Evolutionary conservation across 2,797 vertebrate genomes (phyloP), one percentile per base, ranked within the genome.

Genomic region (Garrulus glandarius): DNA sequence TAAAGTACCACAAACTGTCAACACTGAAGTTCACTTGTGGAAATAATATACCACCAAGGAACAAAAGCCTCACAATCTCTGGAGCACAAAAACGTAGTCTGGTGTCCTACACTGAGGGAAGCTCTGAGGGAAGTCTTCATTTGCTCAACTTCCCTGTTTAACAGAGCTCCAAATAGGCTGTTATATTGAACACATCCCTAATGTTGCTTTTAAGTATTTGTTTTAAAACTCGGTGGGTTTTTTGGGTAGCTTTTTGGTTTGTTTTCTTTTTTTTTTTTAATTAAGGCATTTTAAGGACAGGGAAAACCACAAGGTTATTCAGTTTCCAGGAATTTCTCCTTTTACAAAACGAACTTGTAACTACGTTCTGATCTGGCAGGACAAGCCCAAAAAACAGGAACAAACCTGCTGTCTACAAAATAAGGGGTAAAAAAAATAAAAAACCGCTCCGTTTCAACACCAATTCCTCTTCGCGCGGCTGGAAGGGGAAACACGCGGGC

Each of bases 101-200:
- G 56, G 27, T 34, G 32, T 6, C 18, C 26, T 6, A 50, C 6
- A 2, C 34, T 0, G 34, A 61, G 15, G 0, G 36, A 53, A 76
- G 19, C 9, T 2, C n/a, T 1, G 37, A 57, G 9, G 0, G 37
- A 55, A 80, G 15, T 1, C 56, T 67, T 46, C 0, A 0, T 46
- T 60, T 36, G 8, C 37, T 23, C 41, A 63, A 15, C 44, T 75
- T 86, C 57, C 32, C 55, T 22, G 9, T 69, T 63, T 47, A 18
- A 23, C 6, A 71, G 22, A 41, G 26, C 39, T 34, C 36, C 10
- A 39, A 8, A 24, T 1, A 10, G 6, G 16, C 17, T 41, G 39
- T 20, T 44, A 37, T 15, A 53, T 10, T 15, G 37, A 86, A 69
- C 4, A 10, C 0, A 19, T 9, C 27, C 30, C 30, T 29, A 52